Evolutionary conservation across 2,113 vertebrate genomes (phyloP).

Genomic region (Helogale parvula): DNA sequence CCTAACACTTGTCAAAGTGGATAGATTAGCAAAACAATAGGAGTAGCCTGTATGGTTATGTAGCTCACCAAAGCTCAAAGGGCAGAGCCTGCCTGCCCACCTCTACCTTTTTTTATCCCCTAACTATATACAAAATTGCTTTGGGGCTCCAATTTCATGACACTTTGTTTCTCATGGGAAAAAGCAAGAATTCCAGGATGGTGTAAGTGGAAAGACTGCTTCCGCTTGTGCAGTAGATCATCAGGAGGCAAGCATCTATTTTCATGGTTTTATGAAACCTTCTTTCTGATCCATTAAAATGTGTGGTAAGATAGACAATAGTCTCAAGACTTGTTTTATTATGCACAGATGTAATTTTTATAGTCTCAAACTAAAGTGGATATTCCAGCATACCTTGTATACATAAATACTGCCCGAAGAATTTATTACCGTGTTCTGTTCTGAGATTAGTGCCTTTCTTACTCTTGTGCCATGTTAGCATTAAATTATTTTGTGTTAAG

Average conservation of each 20-base stretch:
- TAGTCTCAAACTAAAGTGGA: neutral
- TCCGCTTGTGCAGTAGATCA: neutral
- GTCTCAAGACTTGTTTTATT: neutral
- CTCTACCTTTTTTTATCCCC: neutral
- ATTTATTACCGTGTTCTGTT: neutral
- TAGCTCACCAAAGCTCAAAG: neutral
- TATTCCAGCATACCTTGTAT: neutral
- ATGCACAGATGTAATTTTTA: neutral
- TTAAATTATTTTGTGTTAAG: neutral
- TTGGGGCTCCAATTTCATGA: neutral
- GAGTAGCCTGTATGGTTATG: fast-evolving
- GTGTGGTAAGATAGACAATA: neutral
- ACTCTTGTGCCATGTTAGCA: neutral
- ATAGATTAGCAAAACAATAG: neutral
- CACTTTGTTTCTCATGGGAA: neutral
- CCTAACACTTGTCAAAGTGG: neutral
- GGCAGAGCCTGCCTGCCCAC: neutral
- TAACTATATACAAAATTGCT: neutral
- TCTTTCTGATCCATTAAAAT: neutral
- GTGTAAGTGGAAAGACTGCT: neutral
- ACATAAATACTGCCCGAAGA: neutral
- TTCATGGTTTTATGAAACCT: neutral
- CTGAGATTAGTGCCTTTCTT: neutral
- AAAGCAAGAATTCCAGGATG: neutral
- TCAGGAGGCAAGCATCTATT: neutral